Conservation (phyloP, 2,113 vertebrate genomes). For the Ciconia maguari region DNA sequence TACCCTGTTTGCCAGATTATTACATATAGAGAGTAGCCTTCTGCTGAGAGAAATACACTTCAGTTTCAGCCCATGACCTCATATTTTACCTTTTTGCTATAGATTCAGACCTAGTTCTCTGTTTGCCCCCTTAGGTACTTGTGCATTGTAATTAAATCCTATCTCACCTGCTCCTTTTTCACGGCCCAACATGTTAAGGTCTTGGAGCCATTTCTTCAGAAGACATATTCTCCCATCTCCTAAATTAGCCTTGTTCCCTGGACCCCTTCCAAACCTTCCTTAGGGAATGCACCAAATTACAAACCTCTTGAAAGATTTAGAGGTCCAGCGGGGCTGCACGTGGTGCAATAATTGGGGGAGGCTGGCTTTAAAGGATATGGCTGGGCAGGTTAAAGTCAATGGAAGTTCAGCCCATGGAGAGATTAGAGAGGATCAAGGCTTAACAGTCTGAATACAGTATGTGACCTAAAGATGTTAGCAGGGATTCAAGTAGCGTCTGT, state of each 20-base stretch:
- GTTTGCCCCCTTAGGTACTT: conserved; percentile 39
- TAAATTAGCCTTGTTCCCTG: conserved; percentile 40
- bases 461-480: not conserved
- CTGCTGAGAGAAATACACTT: not conserved
- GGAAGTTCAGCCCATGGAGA: not conserved
- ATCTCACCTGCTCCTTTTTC: conserved; percentile 56
- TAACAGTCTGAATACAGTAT: not conserved
- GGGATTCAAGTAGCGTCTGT: not conserved
- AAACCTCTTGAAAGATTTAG: conserved; percentile 59
- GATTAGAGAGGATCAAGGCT: not conserved
- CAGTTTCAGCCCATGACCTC: not conserved
- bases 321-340: not conserved
- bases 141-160: conserved; percentile 52
- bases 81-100: conserved; percentile 20
- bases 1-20: not conserved
- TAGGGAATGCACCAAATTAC: conserved; percentile 60
- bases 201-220: conserved; percentile 57
- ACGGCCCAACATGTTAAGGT: conserved; percentile 50
- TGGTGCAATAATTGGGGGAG: not conserved
- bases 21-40: not conserved
- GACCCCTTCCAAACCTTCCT: conserved; percentile 50
- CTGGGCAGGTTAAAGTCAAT: conserved; percentile 44
- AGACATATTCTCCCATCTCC: not conserved
- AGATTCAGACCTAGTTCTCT: conserved; percentile 1
- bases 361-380: not conserved